Evolutionary conservation across 2,797 vertebrate species (phyloP), one percentile per base, ranked within the genome.

Genomic region (Eospalax fontanierii): DNA sequence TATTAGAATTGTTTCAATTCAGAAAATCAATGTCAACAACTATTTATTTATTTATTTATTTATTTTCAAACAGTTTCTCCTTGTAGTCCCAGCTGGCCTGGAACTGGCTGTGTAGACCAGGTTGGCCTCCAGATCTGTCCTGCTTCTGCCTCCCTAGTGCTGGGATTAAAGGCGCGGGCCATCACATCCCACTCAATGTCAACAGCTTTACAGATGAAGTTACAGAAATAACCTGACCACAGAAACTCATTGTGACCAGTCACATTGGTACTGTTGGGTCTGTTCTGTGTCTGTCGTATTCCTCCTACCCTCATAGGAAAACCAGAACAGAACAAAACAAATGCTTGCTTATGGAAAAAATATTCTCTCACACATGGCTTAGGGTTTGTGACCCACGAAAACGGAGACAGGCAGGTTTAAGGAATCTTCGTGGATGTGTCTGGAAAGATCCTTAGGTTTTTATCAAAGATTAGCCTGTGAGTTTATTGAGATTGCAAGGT

Each of bases 1-100:
- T 79, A 68, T 85, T 91, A 91, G 91, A 87, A 76, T 95, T 76
- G 65, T 86, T 81, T 87, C 54, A 21, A 74, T 87, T 68, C 75
- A 80, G 54, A 80, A 85, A 65, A 38, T 35, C 66, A 74, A 14
- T 38, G 28, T 66, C 22, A 75, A 28, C 50, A 26, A 15, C 74
- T 59, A 2, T 14, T 54, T 14, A 54, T 54, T 54, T 54, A 9
- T 54, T 50, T 50, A 50, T 50, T 50, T 50, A 6, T 50, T 50
- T 6, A 6, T 54, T 54, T 54, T 54, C 2, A 54, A 54, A 54
- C 50, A 54, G 50, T 7, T 7, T 54, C 50, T 54, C 50, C 50
- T 14, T 54, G 8, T 54, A 54, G 50, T 14, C 50, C 50, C 50
- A 54, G 50, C 8, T 54, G 50, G 50, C 50, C 50, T 15, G 50